A percentile compares a stretch with the other conserved stretches of the same genome.
phyloP scores from a whole-genome alignment of 2,888 invertebrate genomes.

The Anodontia alba region DNA sequence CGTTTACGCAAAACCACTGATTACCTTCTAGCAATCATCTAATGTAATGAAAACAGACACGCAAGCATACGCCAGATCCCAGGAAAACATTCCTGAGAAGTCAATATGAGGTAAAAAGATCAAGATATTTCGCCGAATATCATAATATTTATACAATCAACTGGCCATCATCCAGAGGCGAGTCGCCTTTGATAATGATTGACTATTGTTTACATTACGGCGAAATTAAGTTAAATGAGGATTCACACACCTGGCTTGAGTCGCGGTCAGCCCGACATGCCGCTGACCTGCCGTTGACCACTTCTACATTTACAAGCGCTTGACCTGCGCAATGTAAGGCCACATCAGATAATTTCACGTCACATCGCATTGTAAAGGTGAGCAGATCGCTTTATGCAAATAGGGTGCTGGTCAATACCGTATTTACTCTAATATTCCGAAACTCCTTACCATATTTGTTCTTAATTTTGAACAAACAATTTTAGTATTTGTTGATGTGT shows the following conservation, averaged over 20 bases:
- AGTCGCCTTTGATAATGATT: slow-evolving; percentile 33
- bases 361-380: slow-evolving; percentile 25
- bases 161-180: slow-evolving; percentile 44
- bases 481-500: too few relatives aligned
- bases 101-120: slow-evolving; percentile 24
- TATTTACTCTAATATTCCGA: too few relatives aligned
- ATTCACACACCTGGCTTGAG: slow-evolving; percentile 12
- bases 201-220: slow-evolving; percentile 50
- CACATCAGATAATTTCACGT: slow-evolving; percentile 56
- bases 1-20: neutral
- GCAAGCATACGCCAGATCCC: neutral
- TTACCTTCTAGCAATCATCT: neutral
- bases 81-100: neutral
- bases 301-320: slow-evolving; percentile 40
- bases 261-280: slow-evolving; percentile 23
- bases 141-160: slow-evolving; percentile 61
- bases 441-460: too few relatives aligned
- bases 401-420: too few relatives aligned
- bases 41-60: neutral
- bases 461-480: too few relatives aligned
- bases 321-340: slow-evolving; percentile 59
- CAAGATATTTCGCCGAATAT: slow-evolving; percentile 34
- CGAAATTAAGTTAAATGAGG: slow-evolving; percentile 30
- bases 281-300: slow-evolving; percentile 27
- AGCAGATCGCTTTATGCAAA: too few relatives aligned